A percentile compares a stretch with the other conserved stretches of the same genome.
Evolutionary conservation across 2,113 vertebrate species (phyloP).

Genomic region (Girardinichthys multiradiatus): DNA sequence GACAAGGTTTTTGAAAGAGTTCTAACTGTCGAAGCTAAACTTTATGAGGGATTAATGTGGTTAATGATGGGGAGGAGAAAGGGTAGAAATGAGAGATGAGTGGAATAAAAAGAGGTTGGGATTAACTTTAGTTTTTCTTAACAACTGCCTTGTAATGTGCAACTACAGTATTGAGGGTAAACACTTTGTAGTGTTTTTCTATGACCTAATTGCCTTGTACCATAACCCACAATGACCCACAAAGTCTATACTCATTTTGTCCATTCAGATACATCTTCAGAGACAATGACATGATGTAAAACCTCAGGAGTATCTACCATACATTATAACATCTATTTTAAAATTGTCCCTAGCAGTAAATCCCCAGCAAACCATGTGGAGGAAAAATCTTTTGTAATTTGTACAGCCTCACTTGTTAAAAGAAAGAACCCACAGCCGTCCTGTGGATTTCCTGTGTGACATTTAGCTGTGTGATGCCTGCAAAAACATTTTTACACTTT

Average conservation of each 20-base stretch:
- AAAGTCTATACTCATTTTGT: not conserved
- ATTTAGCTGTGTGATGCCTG: not conserved
- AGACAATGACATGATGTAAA: not conserved
- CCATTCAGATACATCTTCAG: not conserved
- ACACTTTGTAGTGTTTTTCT: too few relatives aligned
- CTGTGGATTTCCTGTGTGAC: slow-evolving; percentile 45
- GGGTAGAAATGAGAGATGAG: too few relatives aligned
- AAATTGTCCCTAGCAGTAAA: slow-evolving; percentile 2
- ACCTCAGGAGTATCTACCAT: not conserved
- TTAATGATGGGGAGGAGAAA: too few relatives aligned
- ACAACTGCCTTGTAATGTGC: too few relatives aligned
- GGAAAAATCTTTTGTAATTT: not conserved
- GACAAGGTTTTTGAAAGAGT: too few relatives aligned
- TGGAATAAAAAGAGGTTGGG: too few relatives aligned
- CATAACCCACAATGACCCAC: too few relatives aligned
- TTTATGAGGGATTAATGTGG: too few relatives aligned
- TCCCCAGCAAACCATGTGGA: not conserved
- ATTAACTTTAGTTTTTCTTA: too few relatives aligned
- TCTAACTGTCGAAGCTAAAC: too few relatives aligned
- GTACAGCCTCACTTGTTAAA: not conserved
- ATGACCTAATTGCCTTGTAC: too few relatives aligned
- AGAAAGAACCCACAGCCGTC: not conserved
- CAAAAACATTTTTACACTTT: not conserved
- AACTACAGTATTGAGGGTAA: too few relatives aligned
- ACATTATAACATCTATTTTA: not conserved